A percentile compares a stretch with the other conserved stretches of the same genome.
These are phyloP conservation scores for Euwallacea similis DNA, from an alignment of 1,140 invertebrate species.

Conservation along the genomic window DNA sequence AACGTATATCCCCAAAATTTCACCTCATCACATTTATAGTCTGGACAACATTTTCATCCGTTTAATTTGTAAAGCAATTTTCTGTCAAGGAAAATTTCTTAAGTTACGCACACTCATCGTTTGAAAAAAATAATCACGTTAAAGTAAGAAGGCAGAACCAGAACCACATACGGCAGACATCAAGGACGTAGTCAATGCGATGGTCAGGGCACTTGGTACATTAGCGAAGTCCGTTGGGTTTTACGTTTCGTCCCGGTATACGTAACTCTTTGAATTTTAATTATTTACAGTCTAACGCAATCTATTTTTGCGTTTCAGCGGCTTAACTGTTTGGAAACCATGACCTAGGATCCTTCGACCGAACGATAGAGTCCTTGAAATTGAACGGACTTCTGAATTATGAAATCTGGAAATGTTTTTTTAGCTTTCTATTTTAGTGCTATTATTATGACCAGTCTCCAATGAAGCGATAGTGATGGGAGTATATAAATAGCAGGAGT, in stretches of 20 bases:
- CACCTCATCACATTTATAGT: background rate
- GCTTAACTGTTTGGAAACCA: slow-evolving; percentile 29
- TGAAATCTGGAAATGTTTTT: too few relatives aligned
- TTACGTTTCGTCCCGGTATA: slow-evolving; percentile 11
- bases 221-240: slow-evolving; percentile 14
- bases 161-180: slow-evolving; percentile 29
- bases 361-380: slow-evolving; percentile 10
- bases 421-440: too few relatives aligned
- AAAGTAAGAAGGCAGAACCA: slow-evolving; percentile 17
- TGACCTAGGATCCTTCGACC: slow-evolving; percentile 20
- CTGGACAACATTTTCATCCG: too few relatives aligned
- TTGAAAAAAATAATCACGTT: slow-evolving; percentile 33
- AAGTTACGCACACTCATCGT: background rate
- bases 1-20: background rate
- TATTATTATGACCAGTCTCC: too few relatives aligned
- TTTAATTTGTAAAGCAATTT: background rate
- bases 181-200: slow-evolving; percentile 30
- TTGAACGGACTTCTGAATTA: background rate
- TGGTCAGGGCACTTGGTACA: slow-evolving; percentile 29
- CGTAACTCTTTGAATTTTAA: slow-evolving; percentile 35
- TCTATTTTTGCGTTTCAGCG: slow-evolving; percentile 29
- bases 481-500: too few relatives aligned
- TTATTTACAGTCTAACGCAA: slow-evolving; percentile 31
- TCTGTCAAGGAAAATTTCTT: background rate
- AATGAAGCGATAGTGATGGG: too few relatives aligned